phyloP scores from a whole-genome alignment of 2,797 vertebrate species.

The Smutsia gigantea region DNA sequence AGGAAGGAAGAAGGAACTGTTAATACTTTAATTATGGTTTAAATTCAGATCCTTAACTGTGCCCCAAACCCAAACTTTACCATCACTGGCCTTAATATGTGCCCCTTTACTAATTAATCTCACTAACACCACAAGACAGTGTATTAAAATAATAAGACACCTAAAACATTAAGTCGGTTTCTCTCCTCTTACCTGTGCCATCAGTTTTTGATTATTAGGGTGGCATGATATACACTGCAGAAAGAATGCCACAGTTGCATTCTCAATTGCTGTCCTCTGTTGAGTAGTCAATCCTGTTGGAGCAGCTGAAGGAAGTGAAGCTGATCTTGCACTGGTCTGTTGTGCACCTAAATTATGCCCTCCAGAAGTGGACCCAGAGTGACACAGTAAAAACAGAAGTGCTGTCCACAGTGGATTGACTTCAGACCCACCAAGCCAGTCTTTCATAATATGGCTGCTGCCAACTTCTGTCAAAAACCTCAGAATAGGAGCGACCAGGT shows the following conservation, averaged over 20 bases:
- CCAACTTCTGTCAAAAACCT: slow-evolving; percentile 98
- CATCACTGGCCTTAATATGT: neutral
- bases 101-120: neutral
- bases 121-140: neutral
- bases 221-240: slow-evolving; percentile 99
- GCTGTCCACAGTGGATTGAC: slow-evolving; percentile 98
- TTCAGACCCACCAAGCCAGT: slow-evolving; percentile 98
- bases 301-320: slow-evolving; percentile 88
- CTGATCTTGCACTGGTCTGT: slow-evolving; percentile 89
- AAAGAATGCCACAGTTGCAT: slow-evolving; percentile 98
- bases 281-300: slow-evolving; percentile 94
- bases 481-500: slow-evolving; percentile 96
- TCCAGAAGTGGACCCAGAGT: slow-evolving; percentile 93
- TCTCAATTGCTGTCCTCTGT: slow-evolving; percentile 97
- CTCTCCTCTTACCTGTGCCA: slow-evolving; percentile 94
- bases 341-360: slow-evolving; percentile 85
- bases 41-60: neutral
- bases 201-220: slow-evolving; percentile 98
- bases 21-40: neutral
- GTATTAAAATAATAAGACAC: neutral
- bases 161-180: neutral
- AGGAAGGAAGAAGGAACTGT: neutral
- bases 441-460: slow-evolving; percentile 98
- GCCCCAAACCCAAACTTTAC: neutral
- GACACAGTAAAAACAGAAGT: slow-evolving; percentile 97